Evolutionary conservation across 2,113 vertebrate genomes (phyloP).

Genomic region (Sialia sialis): DNA sequence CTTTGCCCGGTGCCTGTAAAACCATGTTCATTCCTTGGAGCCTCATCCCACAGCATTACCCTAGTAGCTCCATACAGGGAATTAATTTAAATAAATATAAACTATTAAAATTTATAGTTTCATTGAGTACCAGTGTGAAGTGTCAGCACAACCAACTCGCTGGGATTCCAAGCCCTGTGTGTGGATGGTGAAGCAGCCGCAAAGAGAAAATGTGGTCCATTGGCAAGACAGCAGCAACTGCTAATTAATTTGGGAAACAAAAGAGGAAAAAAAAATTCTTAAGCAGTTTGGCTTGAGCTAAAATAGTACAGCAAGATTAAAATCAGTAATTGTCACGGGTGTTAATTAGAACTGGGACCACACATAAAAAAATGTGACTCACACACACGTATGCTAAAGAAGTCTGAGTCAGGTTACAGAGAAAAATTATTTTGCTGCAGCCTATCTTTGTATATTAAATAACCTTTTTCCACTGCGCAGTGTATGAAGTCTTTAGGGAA

Average conservation of each 20-base stretch:
- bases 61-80: neutral
- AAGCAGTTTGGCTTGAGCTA: neutral
- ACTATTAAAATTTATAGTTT: neutral
- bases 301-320: slow-evolving; percentile 26
- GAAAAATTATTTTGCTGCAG: neutral
- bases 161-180: neutral
- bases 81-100: neutral
- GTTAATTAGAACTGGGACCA: slow-evolving; percentile 45
- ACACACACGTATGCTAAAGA: neutral
- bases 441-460: neutral
- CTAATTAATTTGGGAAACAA: slow-evolving; percentile 22
- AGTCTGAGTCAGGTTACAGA: neutral
- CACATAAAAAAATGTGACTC: neutral
- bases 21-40: neutral
- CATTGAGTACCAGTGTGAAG: neutral
- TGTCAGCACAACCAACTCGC: neutral
- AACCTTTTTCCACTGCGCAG: neutral
- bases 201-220: neutral
- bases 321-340: neutral
- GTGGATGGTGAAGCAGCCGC: neutral
- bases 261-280: neutral
- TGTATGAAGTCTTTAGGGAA: neutral
- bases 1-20: neutral
- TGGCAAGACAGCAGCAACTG: neutral
- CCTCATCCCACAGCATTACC: neutral